Evolutionary conservation across 2,888 invertebrate genomes (phyloP).

Genomic region (Piscicola geometra): DNA sequence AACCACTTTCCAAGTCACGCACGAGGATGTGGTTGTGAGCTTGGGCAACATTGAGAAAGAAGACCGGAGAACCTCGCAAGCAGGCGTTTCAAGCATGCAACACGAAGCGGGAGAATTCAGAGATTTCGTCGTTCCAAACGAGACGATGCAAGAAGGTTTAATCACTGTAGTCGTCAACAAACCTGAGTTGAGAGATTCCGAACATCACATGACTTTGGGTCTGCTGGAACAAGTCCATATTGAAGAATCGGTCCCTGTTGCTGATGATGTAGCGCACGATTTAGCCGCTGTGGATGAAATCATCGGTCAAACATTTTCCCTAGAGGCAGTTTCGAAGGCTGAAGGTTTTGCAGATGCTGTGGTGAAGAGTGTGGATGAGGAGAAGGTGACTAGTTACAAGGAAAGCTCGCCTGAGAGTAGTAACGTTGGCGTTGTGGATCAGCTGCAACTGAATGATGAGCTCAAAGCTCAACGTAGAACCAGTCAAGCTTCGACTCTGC

Average conservation of each 20-base stretch:
- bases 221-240: not conserved
- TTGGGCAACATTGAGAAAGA: not conserved
- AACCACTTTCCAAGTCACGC: not conserved
- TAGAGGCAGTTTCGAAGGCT: slow-evolving; percentile 16
- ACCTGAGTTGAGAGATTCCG: not conserved
- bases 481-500: slow-evolving; percentile 36
- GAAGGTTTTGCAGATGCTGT: slow-evolving; percentile 35
- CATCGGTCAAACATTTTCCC: not conserved
- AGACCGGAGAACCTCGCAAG: not conserved
- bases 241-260: not conserved
- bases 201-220: not conserved
- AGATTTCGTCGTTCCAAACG: not conserved
- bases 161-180: not conserved
- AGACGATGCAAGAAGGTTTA: not conserved
- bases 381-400: slow-evolving; percentile 26
- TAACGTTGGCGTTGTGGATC: not conserved
- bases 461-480: slow-evolving; percentile 34
- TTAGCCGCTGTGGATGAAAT: not conserved
- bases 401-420: not conserved
- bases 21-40: not conserved
- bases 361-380: slow-evolving; percentile 17
- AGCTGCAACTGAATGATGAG: slow-evolving; percentile 31
- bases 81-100: not conserved
- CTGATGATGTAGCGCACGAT: not conserved
- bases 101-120: not conserved